phyloP scores from a whole-genome alignment of 2,797 vertebrate species.

The Botia almorhae region DNA sequence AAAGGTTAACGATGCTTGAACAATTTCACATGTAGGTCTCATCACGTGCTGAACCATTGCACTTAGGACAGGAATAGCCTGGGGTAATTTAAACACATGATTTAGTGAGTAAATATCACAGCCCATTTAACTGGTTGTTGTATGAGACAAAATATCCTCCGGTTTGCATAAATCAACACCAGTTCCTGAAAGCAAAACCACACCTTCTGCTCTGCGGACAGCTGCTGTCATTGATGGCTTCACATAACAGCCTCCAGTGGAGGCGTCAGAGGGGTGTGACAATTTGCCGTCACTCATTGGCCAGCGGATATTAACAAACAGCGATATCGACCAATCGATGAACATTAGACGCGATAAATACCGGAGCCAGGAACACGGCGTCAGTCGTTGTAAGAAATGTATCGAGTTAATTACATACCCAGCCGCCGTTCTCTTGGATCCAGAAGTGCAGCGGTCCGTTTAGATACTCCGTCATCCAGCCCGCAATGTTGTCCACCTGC shows the following conservation, averaged over 20 bases:
- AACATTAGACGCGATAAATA: constrained; percentile 39
- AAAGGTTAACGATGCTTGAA: background rate
- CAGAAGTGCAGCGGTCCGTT: constrained; percentile 92
- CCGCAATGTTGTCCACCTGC: constrained; percentile 90
- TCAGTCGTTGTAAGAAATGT: background rate
- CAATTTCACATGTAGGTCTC: constrained; percentile 8
- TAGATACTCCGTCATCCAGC: constrained; percentile 99
- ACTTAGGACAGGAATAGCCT: constrained; percentile 19
- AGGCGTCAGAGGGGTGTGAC: constrained; percentile 81
- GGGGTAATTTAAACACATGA: constrained; percentile 23
- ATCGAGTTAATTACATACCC: constrained; percentile 84
- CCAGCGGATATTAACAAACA: constrained; percentile 62
- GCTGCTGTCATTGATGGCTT: constrained; percentile 52
- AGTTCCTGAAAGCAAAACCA: constrained; percentile 29
- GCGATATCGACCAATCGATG: constrained; percentile 60
- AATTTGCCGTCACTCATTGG: constrained; percentile 65
- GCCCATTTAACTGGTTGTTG: background rate
- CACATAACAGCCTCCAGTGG: constrained; percentile 53
- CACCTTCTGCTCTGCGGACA: constrained; percentile 45
- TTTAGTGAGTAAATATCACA: constrained; percentile 28
- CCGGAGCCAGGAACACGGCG: background rate
- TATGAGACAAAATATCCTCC: constrained; percentile 16
- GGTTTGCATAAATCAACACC: constrained; percentile 38
- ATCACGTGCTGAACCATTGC: constrained; percentile 5
- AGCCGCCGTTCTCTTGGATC: constrained; percentile 99